Percentiles rank a stretch among this genome's conserved stretches.
Conservation (phyloP, 2,888 invertebrate species). For the Kuschelorhynchus macadamiae region DNA sequence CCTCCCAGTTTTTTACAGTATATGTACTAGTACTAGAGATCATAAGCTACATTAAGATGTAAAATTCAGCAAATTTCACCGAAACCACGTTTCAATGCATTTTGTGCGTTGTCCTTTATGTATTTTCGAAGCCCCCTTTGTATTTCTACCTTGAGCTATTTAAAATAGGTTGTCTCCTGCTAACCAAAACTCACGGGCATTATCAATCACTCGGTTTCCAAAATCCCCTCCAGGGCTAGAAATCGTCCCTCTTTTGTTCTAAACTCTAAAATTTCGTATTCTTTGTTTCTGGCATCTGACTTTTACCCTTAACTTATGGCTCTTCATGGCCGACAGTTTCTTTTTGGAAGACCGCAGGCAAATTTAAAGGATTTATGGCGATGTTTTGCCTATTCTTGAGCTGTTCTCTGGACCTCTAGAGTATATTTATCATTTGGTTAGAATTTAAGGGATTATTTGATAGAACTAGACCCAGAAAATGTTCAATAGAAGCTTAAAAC, state of each 20-base stretch:
- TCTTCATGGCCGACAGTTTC: conserved; percentile 49
- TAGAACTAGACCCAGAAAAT: background rate
- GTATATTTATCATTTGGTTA: conserved; percentile 49
- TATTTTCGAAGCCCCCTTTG: no score
- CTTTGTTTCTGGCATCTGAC: conserved; percentile 48
- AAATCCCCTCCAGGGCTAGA: conserved; percentile 16
- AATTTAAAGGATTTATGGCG: conserved; percentile 51
- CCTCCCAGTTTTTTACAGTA: no score
- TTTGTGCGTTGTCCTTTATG: no score
- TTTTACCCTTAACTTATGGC: conserved; percentile 51
- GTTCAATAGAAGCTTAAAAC: no score
- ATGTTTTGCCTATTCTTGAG: conserved; percentile 50
- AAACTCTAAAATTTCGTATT: conserved; percentile 45
- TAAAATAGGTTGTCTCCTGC: background rate
- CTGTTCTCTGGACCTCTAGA: conserved; percentile 28
- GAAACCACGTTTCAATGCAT: no score
- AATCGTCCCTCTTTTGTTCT: conserved; percentile 31
- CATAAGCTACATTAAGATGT: no score
- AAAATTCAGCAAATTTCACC: no score
- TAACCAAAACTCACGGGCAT: conserved; percentile 21
- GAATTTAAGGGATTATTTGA: conserved; percentile 27
- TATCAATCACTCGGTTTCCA: conserved; percentile 37
- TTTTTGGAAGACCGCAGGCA: conserved; percentile 48
- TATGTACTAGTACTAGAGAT: no score
- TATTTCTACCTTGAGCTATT: background rate